Evolutionary conservation across 2,113 vertebrate genomes (phyloP).

Genomic region (Oncorhynchus tshawytscha): DNA sequence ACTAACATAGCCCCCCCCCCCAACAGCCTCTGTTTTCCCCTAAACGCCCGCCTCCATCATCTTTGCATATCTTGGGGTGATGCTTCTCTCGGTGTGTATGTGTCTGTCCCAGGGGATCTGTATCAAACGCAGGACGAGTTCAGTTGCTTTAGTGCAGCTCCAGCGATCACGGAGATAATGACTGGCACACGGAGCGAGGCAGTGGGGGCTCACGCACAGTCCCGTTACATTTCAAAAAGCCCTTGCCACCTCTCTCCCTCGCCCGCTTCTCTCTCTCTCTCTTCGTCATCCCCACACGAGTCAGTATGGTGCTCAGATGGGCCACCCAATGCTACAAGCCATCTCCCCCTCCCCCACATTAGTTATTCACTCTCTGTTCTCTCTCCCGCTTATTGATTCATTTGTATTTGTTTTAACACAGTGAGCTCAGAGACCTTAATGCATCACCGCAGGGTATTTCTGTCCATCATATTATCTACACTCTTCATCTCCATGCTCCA

Average conservation of each 20-base stretch:
- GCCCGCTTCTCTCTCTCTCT: background rate
- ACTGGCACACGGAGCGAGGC: constrained; percentile 8
- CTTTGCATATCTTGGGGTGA: constrained; percentile 34
- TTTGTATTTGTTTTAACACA: no score
- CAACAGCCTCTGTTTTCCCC: constrained; percentile 13
- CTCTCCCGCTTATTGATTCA: background rate
- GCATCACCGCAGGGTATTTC: constrained; percentile 8
- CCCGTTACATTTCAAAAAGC: constrained; percentile 32
- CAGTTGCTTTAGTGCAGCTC: constrained; percentile 49
- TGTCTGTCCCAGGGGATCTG: constrained; percentile 20
- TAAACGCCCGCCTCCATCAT: constrained; percentile 6
- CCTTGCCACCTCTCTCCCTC: constrained; percentile 9
- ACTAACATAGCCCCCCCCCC: constrained; percentile 1
- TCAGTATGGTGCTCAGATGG: constrained; percentile 25
- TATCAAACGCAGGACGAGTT: constrained; percentile 44
- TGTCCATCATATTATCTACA: constrained; percentile 14
- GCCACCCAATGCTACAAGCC: constrained; percentile 40
- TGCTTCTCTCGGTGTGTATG: constrained; percentile 7
- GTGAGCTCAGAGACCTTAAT: no score
- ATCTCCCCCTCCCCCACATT: constrained; percentile 25
- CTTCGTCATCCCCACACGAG: constrained; percentile 6
- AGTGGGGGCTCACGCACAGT: background rate
- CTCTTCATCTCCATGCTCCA: background rate
- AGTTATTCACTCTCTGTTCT: constrained; percentile 24
- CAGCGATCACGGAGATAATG: constrained; percentile 49